phyloP scores from a whole-genome alignment of 2,113 vertebrate species.

The Erythrolamprus reginae region DNA sequence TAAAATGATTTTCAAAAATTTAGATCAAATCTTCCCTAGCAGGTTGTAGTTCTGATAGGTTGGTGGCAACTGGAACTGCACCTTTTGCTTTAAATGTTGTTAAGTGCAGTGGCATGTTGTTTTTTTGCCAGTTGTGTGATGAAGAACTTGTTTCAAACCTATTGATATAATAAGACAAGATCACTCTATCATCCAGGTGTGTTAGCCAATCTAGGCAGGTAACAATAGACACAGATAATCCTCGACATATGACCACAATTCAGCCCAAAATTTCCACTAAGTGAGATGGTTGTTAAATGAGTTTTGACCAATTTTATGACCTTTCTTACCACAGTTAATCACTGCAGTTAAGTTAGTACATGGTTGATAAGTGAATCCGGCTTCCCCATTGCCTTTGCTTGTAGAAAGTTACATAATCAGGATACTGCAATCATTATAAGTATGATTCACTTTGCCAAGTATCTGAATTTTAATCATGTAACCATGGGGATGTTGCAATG shows the following conservation, averaged over 20 bases:
- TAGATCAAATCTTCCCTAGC: not conserved
- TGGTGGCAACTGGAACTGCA: not conserved
- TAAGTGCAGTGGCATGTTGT: not conserved
- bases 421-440: not conserved
- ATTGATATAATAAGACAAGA: not conserved
- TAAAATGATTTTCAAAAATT: not conserved
- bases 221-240: not conserved
- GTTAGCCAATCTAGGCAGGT: not conserved
- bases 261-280: not conserved
- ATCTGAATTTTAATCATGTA: too few relatives aligned
- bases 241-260: not conserved
- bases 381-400: not conserved
- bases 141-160: not conserved
- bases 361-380: not conserved
- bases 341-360: not conserved
- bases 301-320: not conserved
- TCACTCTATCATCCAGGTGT: not conserved
- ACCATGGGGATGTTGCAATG: not conserved
- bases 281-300: not conserved
- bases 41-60: not conserved
- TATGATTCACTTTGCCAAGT: not conserved
- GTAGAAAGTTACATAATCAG: not conserved
- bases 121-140: not conserved
- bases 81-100: not conserved
- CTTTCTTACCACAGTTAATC: not conserved